phyloP scores from a whole-genome alignment of 1,140 invertebrate genomes.

The Zaprionus inermis region DNA sequence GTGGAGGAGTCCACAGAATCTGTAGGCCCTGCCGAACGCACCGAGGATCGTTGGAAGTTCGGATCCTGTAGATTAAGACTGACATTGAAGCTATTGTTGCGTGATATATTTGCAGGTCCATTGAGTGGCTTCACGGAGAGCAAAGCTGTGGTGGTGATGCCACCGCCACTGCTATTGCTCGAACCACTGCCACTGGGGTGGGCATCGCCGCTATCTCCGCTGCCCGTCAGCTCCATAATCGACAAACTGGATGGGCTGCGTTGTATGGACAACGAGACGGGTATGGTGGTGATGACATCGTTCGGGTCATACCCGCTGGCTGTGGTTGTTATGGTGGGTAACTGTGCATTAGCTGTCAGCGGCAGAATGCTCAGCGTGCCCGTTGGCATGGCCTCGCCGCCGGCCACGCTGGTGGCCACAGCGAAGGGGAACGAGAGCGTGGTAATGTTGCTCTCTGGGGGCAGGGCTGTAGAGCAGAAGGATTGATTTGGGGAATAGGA shows the following conservation, averaged over 20 bases:
- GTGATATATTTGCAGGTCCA: conserved; percentile 60
- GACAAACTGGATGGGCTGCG: conserved; percentile 67
- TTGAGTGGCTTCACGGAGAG: conserved; percentile 76
- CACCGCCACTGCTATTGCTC: conserved; percentile 50
- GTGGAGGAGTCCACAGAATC: conserved; percentile 53
- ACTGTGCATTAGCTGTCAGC: conserved; percentile 58
- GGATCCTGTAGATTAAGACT: conserved; percentile 72
- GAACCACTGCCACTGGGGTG: conserved; percentile 53
- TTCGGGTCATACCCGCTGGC: conserved; percentile 69
- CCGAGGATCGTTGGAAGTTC: conserved; percentile 58
- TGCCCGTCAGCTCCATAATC: conserved; percentile 65
- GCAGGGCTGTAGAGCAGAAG: conserved; percentile 37
- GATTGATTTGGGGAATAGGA: neutral
- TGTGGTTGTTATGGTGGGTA: conserved; percentile 76
- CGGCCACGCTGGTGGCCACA: conserved; percentile 56
- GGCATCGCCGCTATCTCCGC: conserved; percentile 47
- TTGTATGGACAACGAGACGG: conserved; percentile 75
- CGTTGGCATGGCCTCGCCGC: conserved; percentile 63
- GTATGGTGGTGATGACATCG: conserved; percentile 78
- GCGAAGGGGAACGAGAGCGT: conserved; percentile 80
- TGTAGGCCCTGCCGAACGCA: conserved; percentile 57
- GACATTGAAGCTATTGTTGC: conserved; percentile 77
- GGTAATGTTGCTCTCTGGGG: conserved; percentile 69
- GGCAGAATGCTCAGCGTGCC: conserved; percentile 78
- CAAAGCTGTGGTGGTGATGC: conserved; percentile 70